phyloP scores from a whole-genome alignment of 35 echinoderm and acorn worm species.

The Stichopus chloronotus region DNA sequence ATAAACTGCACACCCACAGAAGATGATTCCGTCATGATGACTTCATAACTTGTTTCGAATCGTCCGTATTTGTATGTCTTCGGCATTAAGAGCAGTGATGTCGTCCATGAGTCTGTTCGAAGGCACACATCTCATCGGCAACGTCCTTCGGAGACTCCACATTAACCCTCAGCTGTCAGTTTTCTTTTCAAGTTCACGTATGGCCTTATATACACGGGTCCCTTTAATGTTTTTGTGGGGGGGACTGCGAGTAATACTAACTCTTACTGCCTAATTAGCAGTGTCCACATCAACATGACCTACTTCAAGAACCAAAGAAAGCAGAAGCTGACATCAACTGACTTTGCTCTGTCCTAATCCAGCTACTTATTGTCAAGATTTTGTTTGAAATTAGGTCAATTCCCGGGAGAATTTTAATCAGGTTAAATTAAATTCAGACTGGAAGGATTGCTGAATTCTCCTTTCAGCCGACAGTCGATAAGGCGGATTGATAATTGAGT shows the following conservation, averaged over 20 bases:
- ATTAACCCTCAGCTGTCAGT: too few relatives aligned
- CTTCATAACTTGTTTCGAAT: too few relatives aligned
- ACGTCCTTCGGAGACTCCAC: too few relatives aligned
- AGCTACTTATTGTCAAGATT: background rate
- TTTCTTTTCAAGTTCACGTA: too few relatives aligned
- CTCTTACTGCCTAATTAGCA: background rate
- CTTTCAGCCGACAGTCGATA: background rate
- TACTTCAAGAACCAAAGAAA: background rate
- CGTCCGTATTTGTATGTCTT: too few relatives aligned
- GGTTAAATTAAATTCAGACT: constrained; percentile 27
- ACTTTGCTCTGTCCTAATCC: background rate
- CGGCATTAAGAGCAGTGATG: too few relatives aligned
- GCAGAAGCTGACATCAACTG: background rate
- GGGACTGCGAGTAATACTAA: background rate
- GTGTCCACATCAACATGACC: background rate
- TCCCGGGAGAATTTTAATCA: constrained; percentile 16
- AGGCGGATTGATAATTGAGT: background rate
- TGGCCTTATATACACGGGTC: too few relatives aligned
- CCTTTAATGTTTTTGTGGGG: too few relatives aligned
- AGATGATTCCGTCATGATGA: too few relatives aligned
- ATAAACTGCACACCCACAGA: too few relatives aligned
- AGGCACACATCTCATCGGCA: too few relatives aligned
- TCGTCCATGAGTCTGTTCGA: too few relatives aligned
- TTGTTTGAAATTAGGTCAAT: background rate
- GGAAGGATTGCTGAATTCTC: background rate